Conservation (phyloP, 1,140 invertebrate species). For the Laupala kohalensis region DNA sequence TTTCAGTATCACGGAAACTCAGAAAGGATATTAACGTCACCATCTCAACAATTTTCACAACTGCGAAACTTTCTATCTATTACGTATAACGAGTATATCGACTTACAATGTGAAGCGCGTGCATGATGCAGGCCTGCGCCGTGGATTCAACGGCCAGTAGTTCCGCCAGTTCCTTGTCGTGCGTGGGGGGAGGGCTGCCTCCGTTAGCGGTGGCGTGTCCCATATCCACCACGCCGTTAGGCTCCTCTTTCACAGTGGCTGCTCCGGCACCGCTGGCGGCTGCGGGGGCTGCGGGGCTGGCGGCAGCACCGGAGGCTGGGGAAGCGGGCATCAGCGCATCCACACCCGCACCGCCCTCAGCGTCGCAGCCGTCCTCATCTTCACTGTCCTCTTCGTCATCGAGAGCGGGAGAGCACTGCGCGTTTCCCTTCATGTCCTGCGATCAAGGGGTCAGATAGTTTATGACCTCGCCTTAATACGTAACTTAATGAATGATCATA, state of each 20-base stretch:
- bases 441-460: no score
- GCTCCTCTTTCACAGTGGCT: background rate
- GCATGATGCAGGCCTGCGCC: conserved; percentile 35
- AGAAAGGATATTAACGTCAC: no score
- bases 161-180: conserved; percentile 4
- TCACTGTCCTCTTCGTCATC: background rate
- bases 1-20: no score
- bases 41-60: no score
- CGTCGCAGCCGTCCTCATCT: background rate
- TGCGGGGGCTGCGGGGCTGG: background rate
- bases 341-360: background rate
- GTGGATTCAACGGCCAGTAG: conserved; percentile 20
- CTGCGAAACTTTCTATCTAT: no score
- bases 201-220: background rate
- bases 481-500: no score
- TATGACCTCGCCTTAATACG: no score
- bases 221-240: no score
- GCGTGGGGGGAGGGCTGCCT: background rate
- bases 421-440: background rate
- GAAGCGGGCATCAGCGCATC: background rate
- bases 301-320: background rate
- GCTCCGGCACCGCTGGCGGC: no score
- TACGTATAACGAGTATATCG: no score
- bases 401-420: background rate
- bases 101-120: conserved; percentile 41